Evolutionary conservation across 2,888 invertebrate species (phyloP).

Genomic region (Hartigia nigra): DNA sequence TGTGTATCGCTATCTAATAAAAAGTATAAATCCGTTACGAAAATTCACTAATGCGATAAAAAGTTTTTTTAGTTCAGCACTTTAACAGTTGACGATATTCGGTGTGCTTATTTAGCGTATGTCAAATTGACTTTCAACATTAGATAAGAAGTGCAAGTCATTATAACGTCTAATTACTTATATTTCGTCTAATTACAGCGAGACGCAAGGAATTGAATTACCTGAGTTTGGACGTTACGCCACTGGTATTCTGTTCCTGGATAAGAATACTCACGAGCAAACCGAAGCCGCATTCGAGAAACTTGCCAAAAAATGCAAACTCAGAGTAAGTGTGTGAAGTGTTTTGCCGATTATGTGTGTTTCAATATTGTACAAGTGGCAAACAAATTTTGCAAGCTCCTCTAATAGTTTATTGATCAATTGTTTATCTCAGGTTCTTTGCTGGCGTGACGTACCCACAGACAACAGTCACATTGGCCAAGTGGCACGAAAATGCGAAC

Average conservation of each 20-base stretch:
- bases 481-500: constrained; percentile 95
- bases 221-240: constrained; percentile 93
- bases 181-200: constrained; percentile 69
- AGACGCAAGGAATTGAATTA: constrained; percentile 82
- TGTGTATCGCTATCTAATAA: neutral
- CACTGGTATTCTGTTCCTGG: constrained; percentile 95
- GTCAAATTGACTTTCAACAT: neutral
- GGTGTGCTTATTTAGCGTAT: neutral
- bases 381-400: neutral
- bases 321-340: constrained; percentile 68
- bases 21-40: neutral
- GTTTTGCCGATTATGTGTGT: neutral
- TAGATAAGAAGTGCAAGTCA: neutral
- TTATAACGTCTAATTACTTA: neutral
- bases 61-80: neutral
- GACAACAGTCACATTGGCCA: constrained; percentile 87
- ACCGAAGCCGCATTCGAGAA: constrained; percentile 84
- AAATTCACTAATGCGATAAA: neutral
- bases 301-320: constrained; percentile 82
- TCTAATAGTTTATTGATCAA: neutral
- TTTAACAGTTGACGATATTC: neutral
- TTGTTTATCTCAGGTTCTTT: constrained; percentile 73
- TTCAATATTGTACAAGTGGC: neutral
- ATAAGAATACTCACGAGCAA: constrained; percentile 82
- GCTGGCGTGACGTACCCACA: constrained; percentile 95